Conservation (phyloP, 2,888 invertebrate species). For the Chloroclystis v-ata region DNA sequence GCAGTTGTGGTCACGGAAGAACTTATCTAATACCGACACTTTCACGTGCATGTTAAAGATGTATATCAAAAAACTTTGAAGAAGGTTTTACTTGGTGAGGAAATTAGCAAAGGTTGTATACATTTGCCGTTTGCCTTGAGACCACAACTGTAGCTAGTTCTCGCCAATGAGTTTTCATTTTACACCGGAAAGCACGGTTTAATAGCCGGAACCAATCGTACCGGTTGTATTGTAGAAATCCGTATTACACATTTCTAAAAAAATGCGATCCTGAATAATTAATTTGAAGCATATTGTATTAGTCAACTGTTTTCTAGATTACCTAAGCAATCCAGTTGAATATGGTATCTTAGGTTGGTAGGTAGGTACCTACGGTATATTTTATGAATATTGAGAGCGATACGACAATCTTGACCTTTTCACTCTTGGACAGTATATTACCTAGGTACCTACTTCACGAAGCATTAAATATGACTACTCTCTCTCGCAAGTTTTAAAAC, state of each 20-base stretch:
- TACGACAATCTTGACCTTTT: slow-evolving; percentile 4
- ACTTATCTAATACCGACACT: too few species aligned
- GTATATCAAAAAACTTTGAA: too few species aligned
- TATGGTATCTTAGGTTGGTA: too few species aligned
- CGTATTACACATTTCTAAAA: background rate
- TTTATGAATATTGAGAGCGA: background rate
- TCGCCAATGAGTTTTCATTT: slow-evolving; percentile 10
- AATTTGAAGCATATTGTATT: too few species aligned
- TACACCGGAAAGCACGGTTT: slow-evolving; percentile 15
- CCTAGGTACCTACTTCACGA: background rate
- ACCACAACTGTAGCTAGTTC: slow-evolving; percentile 2
- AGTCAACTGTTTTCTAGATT: too few species aligned
- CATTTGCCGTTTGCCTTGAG: slow-evolving; percentile 8
- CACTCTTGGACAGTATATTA: background rate
- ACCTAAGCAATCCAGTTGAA: too few species aligned
- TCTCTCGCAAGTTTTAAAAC: slow-evolving; percentile 25
- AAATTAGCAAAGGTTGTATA: slow-evolving; percentile 1
- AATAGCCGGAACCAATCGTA: slow-evolving; percentile 14
- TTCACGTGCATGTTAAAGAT: too few species aligned
- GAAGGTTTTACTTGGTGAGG: background rate
- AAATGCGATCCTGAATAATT: too few species aligned
- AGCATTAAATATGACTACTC: slow-evolving; percentile 20
- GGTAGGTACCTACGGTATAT: too few species aligned
- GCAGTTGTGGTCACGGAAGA: too few species aligned
- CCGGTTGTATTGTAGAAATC: slow-evolving; percentile 10